phyloP scores from a whole-genome alignment of 2,113 vertebrate species.

The Oreocharis arfaki region DNA sequence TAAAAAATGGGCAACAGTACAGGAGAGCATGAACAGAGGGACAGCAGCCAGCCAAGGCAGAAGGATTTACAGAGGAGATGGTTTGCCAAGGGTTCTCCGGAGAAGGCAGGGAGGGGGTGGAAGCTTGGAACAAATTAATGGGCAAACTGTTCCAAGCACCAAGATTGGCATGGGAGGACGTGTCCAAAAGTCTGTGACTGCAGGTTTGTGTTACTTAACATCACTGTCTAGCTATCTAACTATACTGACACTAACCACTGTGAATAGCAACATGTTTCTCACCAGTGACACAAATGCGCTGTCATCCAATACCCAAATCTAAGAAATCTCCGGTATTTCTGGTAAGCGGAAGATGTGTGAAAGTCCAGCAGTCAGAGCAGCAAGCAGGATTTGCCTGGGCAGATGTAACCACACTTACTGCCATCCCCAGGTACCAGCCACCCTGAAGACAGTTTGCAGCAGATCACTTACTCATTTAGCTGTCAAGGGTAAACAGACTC shows the following conservation, averaged over 20 bases:
- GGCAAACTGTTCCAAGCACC: conserved; percentile 8
- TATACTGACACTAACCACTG: neutral
- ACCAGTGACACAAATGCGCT: neutral
- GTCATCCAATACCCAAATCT: neutral
- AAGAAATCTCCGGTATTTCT: neutral
- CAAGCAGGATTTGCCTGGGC: neutral
- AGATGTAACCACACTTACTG: neutral
- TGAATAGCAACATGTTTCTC: conserved; percentile 33
- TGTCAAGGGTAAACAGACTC: fast-evolving
- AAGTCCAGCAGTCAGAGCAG: neutral
- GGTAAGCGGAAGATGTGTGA: neutral
- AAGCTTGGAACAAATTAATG: conserved; percentile 8
- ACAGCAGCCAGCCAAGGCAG: neutral
- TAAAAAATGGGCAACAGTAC: neutral
- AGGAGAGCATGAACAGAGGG: neutral
- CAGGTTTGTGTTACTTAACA: conserved; percentile 29
- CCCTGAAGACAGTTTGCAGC: neutral
- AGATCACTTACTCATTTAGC: neutral
- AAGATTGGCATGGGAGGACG: neutral
- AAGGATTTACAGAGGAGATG: neutral
- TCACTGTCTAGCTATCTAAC: conserved; percentile 15
- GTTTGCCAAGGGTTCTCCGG: conserved; percentile 26
- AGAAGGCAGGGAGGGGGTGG: neutral
- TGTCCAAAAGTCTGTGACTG: neutral
- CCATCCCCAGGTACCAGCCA: neutral